Evolutionary conservation across 2,113 vertebrate species (phyloP), one percentile per base, ranked within the genome.

Genomic region (Pipra filicauda): DNA sequence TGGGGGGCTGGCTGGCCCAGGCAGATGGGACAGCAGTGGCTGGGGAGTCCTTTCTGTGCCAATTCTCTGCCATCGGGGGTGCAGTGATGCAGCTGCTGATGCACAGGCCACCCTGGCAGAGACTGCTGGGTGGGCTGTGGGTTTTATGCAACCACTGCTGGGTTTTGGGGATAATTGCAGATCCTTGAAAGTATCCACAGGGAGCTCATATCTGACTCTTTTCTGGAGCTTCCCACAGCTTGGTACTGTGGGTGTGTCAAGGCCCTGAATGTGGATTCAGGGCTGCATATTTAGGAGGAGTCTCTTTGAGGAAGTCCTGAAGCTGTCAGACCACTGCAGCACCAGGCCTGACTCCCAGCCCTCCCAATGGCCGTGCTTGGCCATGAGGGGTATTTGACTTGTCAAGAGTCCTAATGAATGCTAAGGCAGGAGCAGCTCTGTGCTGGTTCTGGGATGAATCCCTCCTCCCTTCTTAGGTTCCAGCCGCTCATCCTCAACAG

Each of bases 101-200:
- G 20, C 15, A 35, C 62, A 80, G 86, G 62, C 91, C 91, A 77
- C 93, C 84, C 86, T 69, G 13, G 54, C 44, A 80, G 83, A 44
- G 61, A 59, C n/a, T 22, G 14, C 59, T 87, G 93, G 87, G 85
- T 95, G 93, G 89, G 82, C 93, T 89, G 89, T 91, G 89, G 89
- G 59, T 51, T 79, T 73, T 94, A 35, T 78, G 66, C 90, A 82
- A 21, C 71, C 71, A 21, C 66, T 67, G 35, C 17, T 82, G 75
- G 43, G 43, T 77, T 93, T 44, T 80, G 88, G 83, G 92, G 83
- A 35, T 89, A 77, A 57, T 51, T 94, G 75, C 6, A 3, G 46
- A n/a, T 92, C 83, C 79, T 74, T 89, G 48, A 54, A 92, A 91
- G 19, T 30, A 64, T 69, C 83, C 39, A 16, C 43, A 80, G 83